A percentile compares a stretch with the other conserved stretches of the same genome.
phyloP scores from a whole-genome alignment of 2,888 invertebrate genomes.

The Rhamphomyia laevipes region DNA sequence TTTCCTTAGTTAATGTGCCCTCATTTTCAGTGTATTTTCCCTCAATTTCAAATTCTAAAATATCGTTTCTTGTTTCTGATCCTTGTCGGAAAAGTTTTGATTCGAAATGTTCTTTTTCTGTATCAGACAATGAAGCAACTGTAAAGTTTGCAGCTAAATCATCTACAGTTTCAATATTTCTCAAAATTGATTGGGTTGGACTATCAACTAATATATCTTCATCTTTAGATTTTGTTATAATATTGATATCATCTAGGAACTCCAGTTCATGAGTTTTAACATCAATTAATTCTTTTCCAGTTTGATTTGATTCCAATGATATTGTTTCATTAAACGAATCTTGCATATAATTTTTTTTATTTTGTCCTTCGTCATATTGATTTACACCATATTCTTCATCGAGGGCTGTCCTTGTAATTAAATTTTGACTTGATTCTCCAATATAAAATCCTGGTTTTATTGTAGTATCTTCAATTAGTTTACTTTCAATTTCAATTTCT shows the following conservation, averaged over 20 bases:
- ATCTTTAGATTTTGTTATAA: constrained; percentile 18
- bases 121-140: not conserved
- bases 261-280: too few relatives aligned
- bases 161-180: not conserved
- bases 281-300: too few relatives aligned
- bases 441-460: constrained; percentile 34
- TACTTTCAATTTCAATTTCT: too few relatives aligned
- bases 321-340: too few relatives aligned
- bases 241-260: not conserved
- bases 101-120: constrained; percentile 12
- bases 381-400: constrained; percentile 6
- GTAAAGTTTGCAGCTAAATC: not conserved
- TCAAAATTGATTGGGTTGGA: too few relatives aligned
- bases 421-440: constrained; percentile 35
- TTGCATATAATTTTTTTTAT: constrained; percentile 7
- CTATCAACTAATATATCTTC: constrained; percentile 23
- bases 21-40: not conserved
- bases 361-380: constrained; percentile 10
- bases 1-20: not conserved
- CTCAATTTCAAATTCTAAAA: constrained; percentile 24
- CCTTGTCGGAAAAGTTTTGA: constrained; percentile 30
- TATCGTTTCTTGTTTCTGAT: constrained; percentile 34
- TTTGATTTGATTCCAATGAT: too few relatives aligned
- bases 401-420: constrained; percentile 28
- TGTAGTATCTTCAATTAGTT: not conserved